Evolutionary conservation across 2,888 invertebrate genomes (phyloP), one percentile per base, ranked within the genome.

Genomic region (Mechanitis mazaeus): DNA sequence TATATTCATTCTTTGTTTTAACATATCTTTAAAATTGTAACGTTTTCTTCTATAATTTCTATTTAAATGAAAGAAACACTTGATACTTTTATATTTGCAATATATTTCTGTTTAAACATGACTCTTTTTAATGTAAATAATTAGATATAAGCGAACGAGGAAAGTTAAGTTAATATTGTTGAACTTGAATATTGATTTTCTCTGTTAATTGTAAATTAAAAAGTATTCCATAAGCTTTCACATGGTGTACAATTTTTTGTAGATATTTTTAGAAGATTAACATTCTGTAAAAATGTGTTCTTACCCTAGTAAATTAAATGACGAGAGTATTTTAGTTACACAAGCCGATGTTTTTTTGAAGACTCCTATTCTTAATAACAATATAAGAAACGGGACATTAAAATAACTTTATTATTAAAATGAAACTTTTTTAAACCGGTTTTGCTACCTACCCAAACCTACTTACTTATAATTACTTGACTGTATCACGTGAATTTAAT

Each of bases 281-380:
- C 90, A 90, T 88, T 88, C 84, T 91, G 90, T 91, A 90, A 90
- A 90, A 89, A 90, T 90, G 90, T 91, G 90, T 91, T 91, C 91
- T 91, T 90, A 90, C 83, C 79, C 75, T 90, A 90, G 89, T 91
- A 90, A 91, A 91, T 91, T 91, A 91, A 91, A 91, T 91, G 90
- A 90, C 83, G 87, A 87, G 80, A 87, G 89, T 90, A 90, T 90
- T 90, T 90, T 91, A 91, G 90, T 90, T 90, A 90, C 85, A 86
- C 80, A 84, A 73, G 71, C 69, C 61, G 75, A 68, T 80, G 79
- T 85, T 83, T 77, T 79, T 87, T 82, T 82, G 82, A 83, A 79
- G 47, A 47, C 33, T 33, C 38, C 54, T 54, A 60, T 6, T 12
- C 45, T 45, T 31, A 12, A 33, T 20, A n/a, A 20, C 11, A 28